Conservation (phyloP, 2,888 invertebrate genomes). For the Gari tellinella region DNA sequence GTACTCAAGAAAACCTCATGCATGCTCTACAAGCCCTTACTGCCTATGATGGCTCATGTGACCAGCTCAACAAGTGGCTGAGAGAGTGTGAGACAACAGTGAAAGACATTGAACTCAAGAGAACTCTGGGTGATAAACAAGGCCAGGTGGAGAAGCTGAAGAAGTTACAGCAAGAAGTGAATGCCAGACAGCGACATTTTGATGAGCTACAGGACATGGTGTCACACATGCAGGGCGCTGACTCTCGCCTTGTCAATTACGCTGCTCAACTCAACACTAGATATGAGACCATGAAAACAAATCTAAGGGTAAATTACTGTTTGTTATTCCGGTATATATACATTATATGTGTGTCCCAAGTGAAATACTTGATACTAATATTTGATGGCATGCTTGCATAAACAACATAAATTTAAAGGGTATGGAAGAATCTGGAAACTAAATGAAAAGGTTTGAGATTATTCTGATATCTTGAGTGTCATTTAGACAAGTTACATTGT, state of each 20-base stretch:
- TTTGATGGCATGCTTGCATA: too few relatives aligned
- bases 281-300: slow-evolving; percentile 81
- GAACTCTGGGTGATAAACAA: slow-evolving; percentile 92
- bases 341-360: too few relatives aligned
- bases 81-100: slow-evolving; percentile 93
- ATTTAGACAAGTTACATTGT: too few relatives aligned
- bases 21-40: slow-evolving; percentile 91
- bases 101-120: slow-evolving; percentile 92
- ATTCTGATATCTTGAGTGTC: too few relatives aligned
- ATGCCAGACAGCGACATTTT: slow-evolving; percentile 92
- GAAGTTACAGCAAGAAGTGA: slow-evolving; percentile 86
- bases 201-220: slow-evolving; percentile 95
- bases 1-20: slow-evolving; percentile 92
- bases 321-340: too few relatives aligned
- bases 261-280: slow-evolving; percentile 95
- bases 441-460: too few relatives aligned
- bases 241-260: slow-evolving; percentile 92
- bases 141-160: slow-evolving; percentile 91
- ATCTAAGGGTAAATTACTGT: slow-evolving; percentile 78
- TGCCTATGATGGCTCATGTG: slow-evolving; percentile 91
- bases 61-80: slow-evolving; percentile 92
- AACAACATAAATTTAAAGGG: too few relatives aligned
- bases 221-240: slow-evolving; percentile 92
- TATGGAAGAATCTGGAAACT: too few relatives aligned
- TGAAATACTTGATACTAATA: too few relatives aligned